These are phyloP conservation scores for Polyommatus icarus DNA, from an alignment of 2,888 invertebrate genomes.

Conservation along the genomic window DNA sequence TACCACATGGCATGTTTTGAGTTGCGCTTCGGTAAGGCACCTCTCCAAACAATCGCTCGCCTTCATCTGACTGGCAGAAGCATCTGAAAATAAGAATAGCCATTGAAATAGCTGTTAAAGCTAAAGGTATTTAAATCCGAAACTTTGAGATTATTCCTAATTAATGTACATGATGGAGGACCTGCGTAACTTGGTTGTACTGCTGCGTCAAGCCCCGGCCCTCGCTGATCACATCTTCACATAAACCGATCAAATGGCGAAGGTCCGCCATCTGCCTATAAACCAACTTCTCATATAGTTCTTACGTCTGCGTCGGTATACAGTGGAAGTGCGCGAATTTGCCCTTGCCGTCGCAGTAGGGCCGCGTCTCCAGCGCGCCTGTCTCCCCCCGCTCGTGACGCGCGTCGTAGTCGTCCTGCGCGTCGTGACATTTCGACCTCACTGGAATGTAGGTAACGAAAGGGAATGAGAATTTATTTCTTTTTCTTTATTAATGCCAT, in stretches of 20 bases:
- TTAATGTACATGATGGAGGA: too few relatives aligned
- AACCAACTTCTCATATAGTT: not conserved
- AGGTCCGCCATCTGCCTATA: not conserved
- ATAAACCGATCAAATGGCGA: too few relatives aligned
- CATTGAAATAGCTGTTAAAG: too few relatives aligned
- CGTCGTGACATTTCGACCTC: constrained; percentile 59
- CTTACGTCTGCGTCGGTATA: constrained; percentile 84
- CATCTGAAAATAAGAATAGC: constrained; percentile 69
- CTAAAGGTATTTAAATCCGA: too few relatives aligned
- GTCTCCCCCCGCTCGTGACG: constrained; percentile 66
- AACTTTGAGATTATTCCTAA: too few relatives aligned
- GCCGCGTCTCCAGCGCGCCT: constrained; percentile 78
- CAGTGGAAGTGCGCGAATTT: constrained; percentile 80
- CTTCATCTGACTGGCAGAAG: constrained; percentile 82
- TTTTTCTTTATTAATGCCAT: too few relatives aligned
- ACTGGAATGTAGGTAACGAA: constrained; percentile 50
- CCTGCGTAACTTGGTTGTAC: too few relatives aligned
- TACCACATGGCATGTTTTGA: constrained; percentile 81
- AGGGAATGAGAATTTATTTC: not conserved
- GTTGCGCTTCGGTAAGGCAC: constrained; percentile 66
- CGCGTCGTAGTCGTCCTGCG: constrained; percentile 74
- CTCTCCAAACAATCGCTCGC: constrained; percentile 85
- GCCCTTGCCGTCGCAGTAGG: constrained; percentile 83
- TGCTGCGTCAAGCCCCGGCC: too few relatives aligned
- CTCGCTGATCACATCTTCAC: too few relatives aligned